Conservation (phyloP, 2,113 vertebrate species). For the Gnathonemus longibarbis region DNA sequence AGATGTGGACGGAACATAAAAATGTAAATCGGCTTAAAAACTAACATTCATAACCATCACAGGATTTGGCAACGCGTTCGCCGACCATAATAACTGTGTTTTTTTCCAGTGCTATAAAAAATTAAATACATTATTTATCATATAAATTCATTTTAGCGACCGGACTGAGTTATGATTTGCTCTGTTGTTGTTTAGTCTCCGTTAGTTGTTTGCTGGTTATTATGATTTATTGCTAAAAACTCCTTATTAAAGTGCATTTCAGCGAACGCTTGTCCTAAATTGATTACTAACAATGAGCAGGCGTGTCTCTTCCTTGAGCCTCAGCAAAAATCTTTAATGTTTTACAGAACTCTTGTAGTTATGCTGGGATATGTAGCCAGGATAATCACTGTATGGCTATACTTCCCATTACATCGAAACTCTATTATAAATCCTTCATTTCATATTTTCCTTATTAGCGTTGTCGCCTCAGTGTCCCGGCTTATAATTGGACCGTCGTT, state of each 20-base stretch:
- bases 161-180: conserved; percentile 1
- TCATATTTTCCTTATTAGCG: background rate
- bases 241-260: background rate
- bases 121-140: conserved; percentile 21
- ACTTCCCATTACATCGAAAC: background rate
- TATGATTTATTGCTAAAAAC: background rate
- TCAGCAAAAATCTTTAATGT: background rate
- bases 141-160: conserved; percentile 8
- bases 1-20: conserved; percentile 17
- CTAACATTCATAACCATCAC: conserved; percentile 13
- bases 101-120: conserved; percentile 10
- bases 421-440: background rate
- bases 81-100: conserved; percentile 14
- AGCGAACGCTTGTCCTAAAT: background rate
- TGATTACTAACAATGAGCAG: background rate
- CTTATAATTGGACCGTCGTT: background rate
- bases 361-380: background rate
- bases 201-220: background rate
- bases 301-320: background rate
- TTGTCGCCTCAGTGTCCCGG: background rate
- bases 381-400: background rate
- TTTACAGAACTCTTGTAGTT: background rate
- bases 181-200: conserved; percentile 9
- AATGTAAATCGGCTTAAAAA: conserved; percentile 19
- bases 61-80: conserved; percentile 1